A percentile compares a stretch with the other conserved stretches of the same genome.
Conservation (phyloP, 30 jellyfish, hydroid and myxozoan genomes). For the Hydra vulgaris region DNA sequence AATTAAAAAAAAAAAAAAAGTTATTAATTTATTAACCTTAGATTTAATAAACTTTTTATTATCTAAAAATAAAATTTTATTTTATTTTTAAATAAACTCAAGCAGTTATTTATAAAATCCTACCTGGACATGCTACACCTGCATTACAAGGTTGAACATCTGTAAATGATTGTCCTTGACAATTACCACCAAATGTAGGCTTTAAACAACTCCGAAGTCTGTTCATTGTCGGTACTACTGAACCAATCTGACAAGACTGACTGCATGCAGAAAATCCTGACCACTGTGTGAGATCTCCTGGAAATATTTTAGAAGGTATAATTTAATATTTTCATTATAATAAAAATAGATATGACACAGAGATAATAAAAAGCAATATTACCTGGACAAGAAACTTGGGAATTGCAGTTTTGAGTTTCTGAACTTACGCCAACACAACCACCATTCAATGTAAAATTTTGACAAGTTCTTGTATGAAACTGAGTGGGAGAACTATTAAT, state of each 20-base stretch:
- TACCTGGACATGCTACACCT: constrained; percentile 22
- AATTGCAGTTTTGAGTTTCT: not conserved
- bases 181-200: constrained; percentile 14
- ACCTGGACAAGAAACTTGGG: constrained; percentile 24
- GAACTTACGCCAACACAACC: not conserved
- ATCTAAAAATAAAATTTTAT: too few species aligned
- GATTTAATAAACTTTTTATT: not conserved
- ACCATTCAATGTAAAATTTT: not conserved
- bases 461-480: not conserved
- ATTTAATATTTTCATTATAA: not conserved
- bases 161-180: constrained; percentile 1
- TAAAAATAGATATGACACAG: not conserved
- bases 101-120: not conserved
- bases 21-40: too few species aligned
- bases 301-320: not conserved
- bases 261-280: not conserved
- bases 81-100: not conserved
- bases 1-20: not conserved
- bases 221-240: not conserved
- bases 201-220: constrained; percentile 1
- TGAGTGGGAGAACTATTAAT: not conserved
- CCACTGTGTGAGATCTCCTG: not conserved
- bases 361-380: not conserved
- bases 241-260: constrained; percentile 11
- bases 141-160: constrained; percentile 2